Evolutionary conservation across 92 coral and sea anemone species (phyloP), one percentile per base, ranked within the genome.

Genomic region (Paragorgia papillata): DNA sequence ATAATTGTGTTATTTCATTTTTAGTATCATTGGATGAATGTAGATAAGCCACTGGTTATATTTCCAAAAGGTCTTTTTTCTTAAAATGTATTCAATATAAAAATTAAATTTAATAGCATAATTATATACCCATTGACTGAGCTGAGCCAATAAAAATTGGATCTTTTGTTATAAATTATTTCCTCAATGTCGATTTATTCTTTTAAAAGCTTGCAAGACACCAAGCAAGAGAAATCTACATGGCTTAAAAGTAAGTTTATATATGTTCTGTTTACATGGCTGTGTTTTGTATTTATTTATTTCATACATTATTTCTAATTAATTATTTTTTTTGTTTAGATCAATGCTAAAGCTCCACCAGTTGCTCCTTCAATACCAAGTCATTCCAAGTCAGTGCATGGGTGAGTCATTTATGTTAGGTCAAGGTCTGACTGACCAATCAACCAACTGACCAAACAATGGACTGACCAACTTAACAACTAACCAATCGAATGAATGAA

Each of bases 161-260:
- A n/a, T n/a, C n/a, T n/a, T n/a, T n/a, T n/a, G n/a, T n/a, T n/a
- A n/a, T n/a, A n/a, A n/a, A n/a, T n/a, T n/a, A n/a, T n/a, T n/a
- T n/a, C n/a, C n/a, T n/a, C n/a, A n/a, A n/a, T n/a, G n/a, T n/a
- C n/a, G n/a, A n/a, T n/a, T n/a, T n/a, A 20, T n/a, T 24, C 26
- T n/a, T 7, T 41, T 18, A 1, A 2, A 68, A 92, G 97, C 97
- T 79, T 92, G 97, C 57, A 85, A 90, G 59, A 88, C 97, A 6
- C 90, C 97, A 78, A 93, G 96, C n/a, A 88, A 85, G 79, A 90
- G 97, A 63, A 93, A 93, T 83, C 82, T 93, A 46, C 91, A 96
- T 90, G 96, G 96, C 27, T 64, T 93, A 13, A 93, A 88, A 54
- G 97, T 93, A 68, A 88, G 93, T 86, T 26, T n/a, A n/a, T n/a